phyloP scores from a whole-genome alignment of 2,113 vertebrate genomes.

The Coreoperca whiteheadi region DNA sequence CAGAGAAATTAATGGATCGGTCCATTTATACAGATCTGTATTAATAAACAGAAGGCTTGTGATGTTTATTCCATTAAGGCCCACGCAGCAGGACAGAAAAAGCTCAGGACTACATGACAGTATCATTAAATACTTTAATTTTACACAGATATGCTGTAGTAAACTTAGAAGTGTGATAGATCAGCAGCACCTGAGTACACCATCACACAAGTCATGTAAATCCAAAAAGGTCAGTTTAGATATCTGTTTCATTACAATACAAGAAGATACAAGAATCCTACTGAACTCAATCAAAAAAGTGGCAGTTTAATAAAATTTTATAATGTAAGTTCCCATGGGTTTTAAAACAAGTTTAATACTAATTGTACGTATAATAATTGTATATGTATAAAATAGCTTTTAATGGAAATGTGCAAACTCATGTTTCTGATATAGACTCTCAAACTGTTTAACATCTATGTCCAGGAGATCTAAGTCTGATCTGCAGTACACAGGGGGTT shows the following conservation, averaged over 20 bases:
- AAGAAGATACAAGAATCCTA: not conserved
- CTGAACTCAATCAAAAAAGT: constrained; percentile 14
- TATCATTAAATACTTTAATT: constrained; percentile 62
- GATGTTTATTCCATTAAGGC: constrained; percentile 73
- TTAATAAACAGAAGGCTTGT: constrained; percentile 53
- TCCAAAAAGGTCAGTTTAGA: constrained; percentile 22
- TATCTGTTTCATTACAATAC: constrained; percentile 22
- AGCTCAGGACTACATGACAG: constrained; percentile 57
- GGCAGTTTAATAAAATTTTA: constrained; percentile 24
- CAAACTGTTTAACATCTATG: not conserved
- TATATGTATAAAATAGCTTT: not conserved
- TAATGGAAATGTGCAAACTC: not conserved
- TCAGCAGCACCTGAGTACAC: not conserved
- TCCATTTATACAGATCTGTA: too few species aligned
- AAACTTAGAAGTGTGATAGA: constrained; percentile 44
- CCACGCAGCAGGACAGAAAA: constrained; percentile 70
- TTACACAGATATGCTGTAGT: constrained; percentile 44
- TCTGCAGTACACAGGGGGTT: not conserved
- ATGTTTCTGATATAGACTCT: not conserved
- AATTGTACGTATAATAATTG: not conserved
- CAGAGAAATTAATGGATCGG: not conserved
- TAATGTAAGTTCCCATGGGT: not conserved
- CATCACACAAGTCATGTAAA: not conserved
- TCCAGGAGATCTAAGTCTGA: not conserved
- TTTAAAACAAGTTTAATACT: not conserved